Conservation (phyloP, 2,888 invertebrate species). For the Galerucella calmariensis region DNA sequence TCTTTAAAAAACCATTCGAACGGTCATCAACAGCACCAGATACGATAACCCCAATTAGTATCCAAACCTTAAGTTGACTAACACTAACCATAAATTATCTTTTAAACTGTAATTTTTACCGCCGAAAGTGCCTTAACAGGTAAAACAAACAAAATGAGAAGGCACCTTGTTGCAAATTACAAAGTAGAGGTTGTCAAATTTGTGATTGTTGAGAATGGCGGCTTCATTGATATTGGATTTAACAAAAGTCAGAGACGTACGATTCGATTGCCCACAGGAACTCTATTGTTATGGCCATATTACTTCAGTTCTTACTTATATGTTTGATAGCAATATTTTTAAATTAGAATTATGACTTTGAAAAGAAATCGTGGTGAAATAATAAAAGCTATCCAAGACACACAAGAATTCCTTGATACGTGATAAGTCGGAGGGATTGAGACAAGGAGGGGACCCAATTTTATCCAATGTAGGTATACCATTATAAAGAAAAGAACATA, state of each 20-base stretch:
- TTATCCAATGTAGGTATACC: too few species aligned
- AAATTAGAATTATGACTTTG: background rate
- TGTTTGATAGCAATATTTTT: background rate
- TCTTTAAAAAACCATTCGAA: conserved; percentile 30
- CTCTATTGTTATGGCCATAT: too few species aligned
- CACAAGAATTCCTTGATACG: too few species aligned
- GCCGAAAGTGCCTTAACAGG: conserved; percentile 38
- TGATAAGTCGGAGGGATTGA: too few species aligned
- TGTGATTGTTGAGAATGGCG: conserved; percentile 35
- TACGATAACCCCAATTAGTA: conserved; percentile 41
- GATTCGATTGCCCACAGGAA: background rate
- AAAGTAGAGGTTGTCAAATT: conserved; percentile 40
- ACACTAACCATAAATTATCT: conserved; percentile 38
- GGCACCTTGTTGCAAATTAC: conserved; percentile 44
- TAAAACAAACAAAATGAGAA: conserved; percentile 45
- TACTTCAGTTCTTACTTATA: too few species aligned
- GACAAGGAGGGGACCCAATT: too few species aligned
- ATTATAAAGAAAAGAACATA: too few species aligned
- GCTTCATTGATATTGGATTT: conserved; percentile 28
- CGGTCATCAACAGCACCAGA: conserved; percentile 15
- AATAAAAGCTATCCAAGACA: too few species aligned
- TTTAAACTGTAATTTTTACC: conserved; percentile 41
- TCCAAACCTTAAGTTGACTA: conserved; percentile 37
- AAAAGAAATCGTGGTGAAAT: too few species aligned
- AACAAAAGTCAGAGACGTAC: background rate